A percentile compares a stretch with the other conserved stretches of the same genome.
Evolutionary conservation across 2,888 invertebrate genomes (phyloP).

Genomic region (Formica aserva): DNA sequence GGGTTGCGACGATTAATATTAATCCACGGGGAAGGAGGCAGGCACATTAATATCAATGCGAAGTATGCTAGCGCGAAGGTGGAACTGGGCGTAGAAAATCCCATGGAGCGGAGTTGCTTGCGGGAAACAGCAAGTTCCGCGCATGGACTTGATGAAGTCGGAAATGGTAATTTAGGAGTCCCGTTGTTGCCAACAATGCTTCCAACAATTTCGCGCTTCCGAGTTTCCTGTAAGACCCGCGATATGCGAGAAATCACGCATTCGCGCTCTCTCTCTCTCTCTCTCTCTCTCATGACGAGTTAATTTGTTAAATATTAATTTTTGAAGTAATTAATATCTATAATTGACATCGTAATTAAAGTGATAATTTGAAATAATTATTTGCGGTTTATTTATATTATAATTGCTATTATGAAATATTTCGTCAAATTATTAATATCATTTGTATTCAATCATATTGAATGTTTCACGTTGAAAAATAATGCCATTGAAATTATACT

Average conservation of each 20-base stretch:
- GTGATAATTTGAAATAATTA: neutral
- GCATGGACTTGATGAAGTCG: conserved; percentile 50
- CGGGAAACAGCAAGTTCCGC: conserved; percentile 28
- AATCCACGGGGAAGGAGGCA: conserved; percentile 72
- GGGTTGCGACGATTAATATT: conserved; percentile 78
- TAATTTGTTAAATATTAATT: conserved; percentile 18
- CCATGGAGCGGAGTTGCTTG: conserved; percentile 22
- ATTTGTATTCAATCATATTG: neutral
- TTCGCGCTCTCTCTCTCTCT: neutral
- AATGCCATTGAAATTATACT: conserved; percentile 43
- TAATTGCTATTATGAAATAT: neutral
- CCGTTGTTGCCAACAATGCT: conserved; percentile 47
- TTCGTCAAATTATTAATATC: neutral
- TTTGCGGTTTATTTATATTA: conserved; percentile 3
- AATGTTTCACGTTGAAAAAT: conserved; percentile 6
- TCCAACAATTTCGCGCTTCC: conserved; percentile 49
- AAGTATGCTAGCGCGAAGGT: conserved; percentile 32
- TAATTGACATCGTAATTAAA: neutral
- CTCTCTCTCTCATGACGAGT: neutral
- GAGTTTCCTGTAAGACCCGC: conserved; percentile 18
- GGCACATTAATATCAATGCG: conserved; percentile 80
- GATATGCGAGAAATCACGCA: conserved; percentile 34
- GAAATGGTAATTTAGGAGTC: conserved; percentile 64
- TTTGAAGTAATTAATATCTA: neutral
- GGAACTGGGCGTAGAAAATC: conserved; percentile 43